Evolutionary conservation across 1,140 invertebrate genomes (phyloP), one percentile per base, ranked within the genome.

Genomic region (Drosophila rhopaloa): DNA sequence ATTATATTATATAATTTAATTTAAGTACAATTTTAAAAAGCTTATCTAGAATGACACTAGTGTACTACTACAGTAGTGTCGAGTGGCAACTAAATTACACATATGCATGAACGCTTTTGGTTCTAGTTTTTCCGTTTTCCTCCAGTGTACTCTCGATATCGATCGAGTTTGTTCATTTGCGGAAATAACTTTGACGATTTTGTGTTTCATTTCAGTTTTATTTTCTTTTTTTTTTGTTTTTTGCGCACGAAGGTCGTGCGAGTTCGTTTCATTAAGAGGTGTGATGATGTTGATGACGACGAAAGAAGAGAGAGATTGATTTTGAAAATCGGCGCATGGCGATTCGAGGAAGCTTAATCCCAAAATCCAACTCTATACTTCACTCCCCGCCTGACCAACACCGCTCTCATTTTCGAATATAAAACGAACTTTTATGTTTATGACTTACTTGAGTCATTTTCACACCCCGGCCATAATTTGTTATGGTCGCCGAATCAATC

Each of bases 121-220:
- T 67, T 67, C 66, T 71, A 48, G 51, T 58, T 71, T 55, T 37
- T 11, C 5, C 5, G 24, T 44, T 68, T 68, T 68, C 29, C 65
- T 44, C 14, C 65, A 68, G 65, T 68, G 65, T 68, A 68, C 65
- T 66, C 65, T 71, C 53, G 53, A 77, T 77, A 62, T 77, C 65
- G 75, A 88, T 88, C 83, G 80, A 89, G 84, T 89, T 89, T 88
- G 79, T 63, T 88, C 84, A 88, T 88, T 88, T 86, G 83, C 83
- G 83, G 83, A 86, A 86, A 86, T 86, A 86, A 86, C 83, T 86
- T 86, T 86, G 83, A 83, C 83, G 83, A 86, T 82, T 84, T 79
- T 77, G 62, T 82, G 63, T 82, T 75, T 82, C 71, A 70, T 48
- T 68, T 68, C 61, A 61, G 75, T 76, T 79, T 56, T 61, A 66